Evolutionary conservation across 2,113 vertebrate species (phyloP), one percentile per base, ranked within the genome.

Genomic region (Puffinus mauretanicus): DNA sequence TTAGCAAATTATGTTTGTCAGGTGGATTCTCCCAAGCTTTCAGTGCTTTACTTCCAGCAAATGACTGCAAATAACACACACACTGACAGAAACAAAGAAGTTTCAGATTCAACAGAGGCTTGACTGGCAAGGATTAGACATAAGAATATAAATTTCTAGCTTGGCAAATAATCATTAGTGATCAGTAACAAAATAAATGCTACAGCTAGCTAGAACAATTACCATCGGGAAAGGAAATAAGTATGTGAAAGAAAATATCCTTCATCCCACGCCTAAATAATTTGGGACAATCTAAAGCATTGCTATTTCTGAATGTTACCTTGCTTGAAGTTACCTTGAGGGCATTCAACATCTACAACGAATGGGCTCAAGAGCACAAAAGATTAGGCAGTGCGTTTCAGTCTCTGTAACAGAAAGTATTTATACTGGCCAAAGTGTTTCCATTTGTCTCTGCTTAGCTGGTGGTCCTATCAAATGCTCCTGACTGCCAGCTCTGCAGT

Each of bases 1-100:
- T 93, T 32, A 93, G 25, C 38, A 93, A 91, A 93, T 91, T 54
- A 34, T 86, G 26, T 93, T 85, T 88, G 60, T 81, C 88, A 94
- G 60, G 66, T 90, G 40, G 34, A 30, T 72, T 72, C 38, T 88
- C 64, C 32, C 24, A 81, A 54, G 66, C 18, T 92, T 93, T 65
- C 90, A 90, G 6, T 42, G 49, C 6, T 92, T 44, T 80, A 14
- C 44, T 96, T 96, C 46, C 40, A 94, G 51, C 32, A 95, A 92
- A 65, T 71, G 16, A 93, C 13, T 82, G 38, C 47, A 92, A 93
- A 89, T 30, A 89, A 90, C 29, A 88, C 86, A 81, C 46, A 71
- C 20, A 26, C 19, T 65, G 89, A 89, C 42, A 91, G 77, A 96
- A 97, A 88, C 51, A 30, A 93, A 70, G 82, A 82, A 29, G 22